Evolutionary conservation across 2,113 vertebrate genomes (phyloP).

Genomic region (Conger conger): DNA sequence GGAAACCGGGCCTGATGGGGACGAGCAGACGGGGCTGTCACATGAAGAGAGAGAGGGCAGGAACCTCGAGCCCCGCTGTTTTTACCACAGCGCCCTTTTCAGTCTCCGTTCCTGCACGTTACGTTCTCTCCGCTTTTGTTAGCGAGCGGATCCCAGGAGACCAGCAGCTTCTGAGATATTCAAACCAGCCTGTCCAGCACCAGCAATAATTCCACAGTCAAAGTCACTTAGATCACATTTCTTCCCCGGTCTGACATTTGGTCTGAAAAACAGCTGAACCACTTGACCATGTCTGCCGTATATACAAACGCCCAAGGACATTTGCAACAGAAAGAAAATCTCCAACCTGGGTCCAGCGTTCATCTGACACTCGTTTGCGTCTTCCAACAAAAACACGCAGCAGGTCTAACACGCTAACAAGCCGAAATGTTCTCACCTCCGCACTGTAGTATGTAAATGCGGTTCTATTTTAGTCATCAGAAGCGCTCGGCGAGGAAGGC

Average conservation of each 20-base stretch:
- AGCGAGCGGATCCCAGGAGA: too few species aligned
- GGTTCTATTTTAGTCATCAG: constrained; percentile 19
- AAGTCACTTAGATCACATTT: too few species aligned
- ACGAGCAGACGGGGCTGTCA: background rate
- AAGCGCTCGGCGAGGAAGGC: background rate
- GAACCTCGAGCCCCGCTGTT: background rate
- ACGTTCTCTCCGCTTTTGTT: background rate
- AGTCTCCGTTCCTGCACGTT: background rate
- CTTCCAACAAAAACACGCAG: background rate
- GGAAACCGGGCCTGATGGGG: background rate
- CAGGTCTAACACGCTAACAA: background rate
- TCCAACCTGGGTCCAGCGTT: too few species aligned
- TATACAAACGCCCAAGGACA: too few species aligned
- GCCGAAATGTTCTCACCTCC: background rate
- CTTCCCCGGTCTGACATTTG: too few species aligned
- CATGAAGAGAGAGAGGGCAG: background rate
- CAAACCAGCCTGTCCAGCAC: too few species aligned
- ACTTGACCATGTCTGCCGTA: too few species aligned
- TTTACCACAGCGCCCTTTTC: background rate
- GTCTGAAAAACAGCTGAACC: too few species aligned
- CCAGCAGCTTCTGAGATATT: too few species aligned
- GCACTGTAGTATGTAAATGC: background rate
- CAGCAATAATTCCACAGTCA: too few species aligned
- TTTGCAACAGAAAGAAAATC: too few species aligned
- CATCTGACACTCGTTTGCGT: background rate